phyloP scores from a whole-genome alignment of 2,113 vertebrate species.

The Echinops telfairi region DNA sequence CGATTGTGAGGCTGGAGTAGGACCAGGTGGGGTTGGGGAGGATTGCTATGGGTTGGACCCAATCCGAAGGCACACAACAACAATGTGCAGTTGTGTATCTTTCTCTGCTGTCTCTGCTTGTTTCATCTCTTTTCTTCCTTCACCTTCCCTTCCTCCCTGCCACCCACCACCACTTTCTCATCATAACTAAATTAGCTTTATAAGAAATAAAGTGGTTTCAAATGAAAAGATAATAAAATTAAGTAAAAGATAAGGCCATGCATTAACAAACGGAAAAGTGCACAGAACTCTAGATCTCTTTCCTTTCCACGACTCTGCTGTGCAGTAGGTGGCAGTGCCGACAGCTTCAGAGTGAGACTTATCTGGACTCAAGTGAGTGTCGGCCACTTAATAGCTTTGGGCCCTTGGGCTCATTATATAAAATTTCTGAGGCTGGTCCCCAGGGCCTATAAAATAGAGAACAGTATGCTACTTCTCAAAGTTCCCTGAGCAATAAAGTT shows the following conservation, averaged over 20 bases:
- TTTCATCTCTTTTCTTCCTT: neutral
- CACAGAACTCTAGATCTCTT: neutral
- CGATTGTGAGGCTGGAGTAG: no score
- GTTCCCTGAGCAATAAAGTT: neutral
- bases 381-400: neutral
- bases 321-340: neutral
- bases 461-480: neutral
- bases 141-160: neutral
- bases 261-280: neutral
- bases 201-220: neutral
- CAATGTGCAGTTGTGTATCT: no score
- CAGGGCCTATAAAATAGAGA: neutral
- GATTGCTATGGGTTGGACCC: no score
- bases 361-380: neutral
- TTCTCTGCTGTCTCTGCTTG: no score
- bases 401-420: neutral
- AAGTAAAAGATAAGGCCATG: neutral
- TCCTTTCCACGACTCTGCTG: neutral
- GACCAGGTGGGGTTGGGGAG: no score
- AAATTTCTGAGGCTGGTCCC: neutral
- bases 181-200: neutral
- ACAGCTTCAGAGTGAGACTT: neutral
- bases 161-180: neutral
- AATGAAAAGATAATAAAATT: conserved; percentile 35
- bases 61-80: no score